Conservation (phyloP, 2,113 vertebrate genomes). For the Archilochus colubris region DNA sequence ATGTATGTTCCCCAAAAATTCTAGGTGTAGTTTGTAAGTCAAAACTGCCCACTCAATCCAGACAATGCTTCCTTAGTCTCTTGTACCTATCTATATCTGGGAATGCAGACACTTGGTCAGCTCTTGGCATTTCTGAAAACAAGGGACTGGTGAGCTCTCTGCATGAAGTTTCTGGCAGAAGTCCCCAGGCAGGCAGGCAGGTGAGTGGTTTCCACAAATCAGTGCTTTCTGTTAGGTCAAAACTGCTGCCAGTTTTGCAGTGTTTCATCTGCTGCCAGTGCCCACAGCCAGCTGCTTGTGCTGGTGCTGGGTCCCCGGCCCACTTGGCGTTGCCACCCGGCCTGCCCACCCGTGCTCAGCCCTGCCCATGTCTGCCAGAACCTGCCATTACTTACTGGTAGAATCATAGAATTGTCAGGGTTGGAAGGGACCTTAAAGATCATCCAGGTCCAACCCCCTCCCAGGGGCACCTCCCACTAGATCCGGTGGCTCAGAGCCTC, state of each 20-base stretch:
- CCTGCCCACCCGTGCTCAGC: background rate
- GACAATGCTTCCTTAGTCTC: background rate
- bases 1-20: background rate
- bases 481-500: no score
- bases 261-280: fast-evolving
- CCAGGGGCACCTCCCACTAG: no score
- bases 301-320: fast-evolving
- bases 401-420: no score
- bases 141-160: background rate
- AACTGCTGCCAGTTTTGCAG: background rate
- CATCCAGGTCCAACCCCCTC: no score
- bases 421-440: no score
- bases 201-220: background rate
- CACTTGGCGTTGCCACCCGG: fast-evolving
- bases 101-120: background rate
- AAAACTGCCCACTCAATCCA: background rate
- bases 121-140: background rate
- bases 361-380: background rate
- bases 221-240: background rate
- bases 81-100: background rate
- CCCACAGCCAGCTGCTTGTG: fast-evolving
- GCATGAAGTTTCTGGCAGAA: background rate
- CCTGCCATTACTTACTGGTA: fast-evolving
- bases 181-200: background rate
- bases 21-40: background rate